Evolutionary conservation across 2,113 vertebrate genomes (phyloP), one percentile per base, ranked within the genome.

Genomic region (Urocolius indicus): DNA sequence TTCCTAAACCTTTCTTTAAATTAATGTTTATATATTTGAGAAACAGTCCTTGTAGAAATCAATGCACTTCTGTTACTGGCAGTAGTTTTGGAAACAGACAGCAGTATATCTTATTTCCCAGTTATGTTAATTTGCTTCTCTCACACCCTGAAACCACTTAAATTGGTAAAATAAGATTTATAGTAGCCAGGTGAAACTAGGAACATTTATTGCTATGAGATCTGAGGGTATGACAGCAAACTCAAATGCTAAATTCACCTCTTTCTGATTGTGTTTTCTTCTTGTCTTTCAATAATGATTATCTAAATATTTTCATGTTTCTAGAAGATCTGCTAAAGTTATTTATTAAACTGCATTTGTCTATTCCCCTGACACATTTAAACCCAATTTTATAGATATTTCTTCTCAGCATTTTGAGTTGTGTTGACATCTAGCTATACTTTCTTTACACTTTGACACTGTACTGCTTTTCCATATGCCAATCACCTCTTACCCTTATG

Each of bases 381-480:
- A 69, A 76, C 21, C 0, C 22, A 26, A 10, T 18, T 77, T 85
- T 77, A 24, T 3, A 84, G 75, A 4, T 69, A 23, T 16, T 87
- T 90, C 45, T 91, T 62, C 78, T 88, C 72, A 94, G 54, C 54
- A 54, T 62, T 90, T 73, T 59, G 59, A 43, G 84, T 87, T 74
- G 18, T 22, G 72, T 52, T 92, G 90, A 52, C 69, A 91, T 86
- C 55, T 72, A 81, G 63, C 63, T 84, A 23, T 51, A 16, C 54
- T 95, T 96, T 78, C 73, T 93, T 87, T 71, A 85, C 14, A 1
- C 63, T 46, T 57, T 38, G 52, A 81, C 63, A 49, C 29, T 22
- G 55, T 49, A 59, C 54, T 92, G 83, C 83, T 95, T 96, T 97
- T 96, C 93, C 89, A 59, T 62, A 23, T 48, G 65, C 65, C 87